These are phyloP conservation scores for Drosophila limbata DNA, from an alignment of 2,888 invertebrate species.

Conservation along the genomic window DNA sequence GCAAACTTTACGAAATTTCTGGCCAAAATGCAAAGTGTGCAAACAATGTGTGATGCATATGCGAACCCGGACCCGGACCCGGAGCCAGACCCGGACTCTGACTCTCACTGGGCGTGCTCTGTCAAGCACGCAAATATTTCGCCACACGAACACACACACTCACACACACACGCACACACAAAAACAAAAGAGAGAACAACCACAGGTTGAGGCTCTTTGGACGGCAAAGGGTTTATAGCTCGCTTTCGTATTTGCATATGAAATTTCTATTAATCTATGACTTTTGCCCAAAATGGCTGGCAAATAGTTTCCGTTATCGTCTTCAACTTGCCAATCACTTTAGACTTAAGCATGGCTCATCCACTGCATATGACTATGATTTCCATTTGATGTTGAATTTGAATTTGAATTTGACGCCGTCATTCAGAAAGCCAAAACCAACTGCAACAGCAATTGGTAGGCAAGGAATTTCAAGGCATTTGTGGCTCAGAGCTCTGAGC, in stretches of 20 bases:
- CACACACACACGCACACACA: slow-evolving; percentile 10
- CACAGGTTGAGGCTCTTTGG: slow-evolving; percentile 31
- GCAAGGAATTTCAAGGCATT: slow-evolving; percentile 58
- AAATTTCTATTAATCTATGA: slow-evolving; percentile 74
- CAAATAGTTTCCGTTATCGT: slow-evolving; percentile 77
- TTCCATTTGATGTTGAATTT: slow-evolving; percentile 55
- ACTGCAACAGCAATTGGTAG: slow-evolving; percentile 23
- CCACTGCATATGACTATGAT: slow-evolving; percentile 39
- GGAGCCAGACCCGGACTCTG: slow-evolving; percentile 12
- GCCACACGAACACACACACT: slow-evolving; percentile 37
- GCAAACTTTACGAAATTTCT: slow-evolving; percentile 77
- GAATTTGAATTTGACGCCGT: slow-evolving; percentile 60
- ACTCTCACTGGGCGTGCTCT: slow-evolving; percentile 32
- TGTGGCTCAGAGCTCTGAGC: background rate
- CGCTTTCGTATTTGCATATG: slow-evolving; percentile 62
- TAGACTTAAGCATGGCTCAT: slow-evolving; percentile 47
- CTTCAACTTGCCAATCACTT: slow-evolving; percentile 58
- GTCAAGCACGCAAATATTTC: slow-evolving; percentile 65
- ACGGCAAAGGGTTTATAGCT: slow-evolving; percentile 33
- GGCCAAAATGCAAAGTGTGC: slow-evolving; percentile 79
- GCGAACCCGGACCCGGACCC: slow-evolving; percentile 38
- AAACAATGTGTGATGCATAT: slow-evolving; percentile 79
- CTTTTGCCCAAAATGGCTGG: slow-evolving; percentile 68
- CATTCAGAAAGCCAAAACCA: slow-evolving; percentile 31
- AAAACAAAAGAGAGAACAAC: background rate